Percentiles rank a stretch among this genome's conserved stretches.
phyloP scores from a whole-genome alignment of 2,797 vertebrate genomes.

The Pseudotriccus pelzelni region DNA sequence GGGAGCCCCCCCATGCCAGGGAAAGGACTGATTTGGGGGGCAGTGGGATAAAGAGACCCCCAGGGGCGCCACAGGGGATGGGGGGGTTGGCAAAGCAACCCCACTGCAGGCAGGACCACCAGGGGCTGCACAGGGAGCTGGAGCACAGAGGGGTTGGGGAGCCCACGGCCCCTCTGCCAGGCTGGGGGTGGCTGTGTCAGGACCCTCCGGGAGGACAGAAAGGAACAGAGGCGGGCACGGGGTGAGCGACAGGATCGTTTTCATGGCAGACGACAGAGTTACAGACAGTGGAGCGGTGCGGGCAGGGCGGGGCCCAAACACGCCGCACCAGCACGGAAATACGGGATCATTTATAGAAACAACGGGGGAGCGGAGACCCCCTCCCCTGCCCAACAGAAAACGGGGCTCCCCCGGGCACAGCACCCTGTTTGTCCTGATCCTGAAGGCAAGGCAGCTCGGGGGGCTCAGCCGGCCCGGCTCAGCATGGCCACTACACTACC shows the following conservation, averaged over 20 bases:
- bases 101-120: not conserved
- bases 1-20: accelerated
- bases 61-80: not conserved
- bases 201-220: not conserved
- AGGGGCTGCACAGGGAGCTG: not conserved
- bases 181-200: not conserved
- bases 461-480: conserved; percentile 22
- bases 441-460: conserved; percentile 19
- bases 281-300: conserved; percentile 37
- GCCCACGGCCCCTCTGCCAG: not conserved
- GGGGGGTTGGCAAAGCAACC: not conserved
- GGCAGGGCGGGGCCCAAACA: not conserved
- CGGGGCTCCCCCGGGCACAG: conserved; percentile 55
- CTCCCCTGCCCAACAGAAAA: conserved; percentile 66
- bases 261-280: conserved; percentile 63
- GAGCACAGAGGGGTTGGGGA: accelerated
- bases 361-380: conserved; percentile 30
- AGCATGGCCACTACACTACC: conserved; percentile 29
- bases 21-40: not conserved
- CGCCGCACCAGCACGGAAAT: conserved; percentile 19
- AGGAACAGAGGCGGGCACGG: not conserved
- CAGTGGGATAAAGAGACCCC: not conserved
- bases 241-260: conserved; percentile 40
- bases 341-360: conserved; percentile 60
- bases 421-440: conserved; percentile 60